Conservation (phyloP, 2,888 invertebrate species). For the Exephanes ischioxanthus region DNA sequence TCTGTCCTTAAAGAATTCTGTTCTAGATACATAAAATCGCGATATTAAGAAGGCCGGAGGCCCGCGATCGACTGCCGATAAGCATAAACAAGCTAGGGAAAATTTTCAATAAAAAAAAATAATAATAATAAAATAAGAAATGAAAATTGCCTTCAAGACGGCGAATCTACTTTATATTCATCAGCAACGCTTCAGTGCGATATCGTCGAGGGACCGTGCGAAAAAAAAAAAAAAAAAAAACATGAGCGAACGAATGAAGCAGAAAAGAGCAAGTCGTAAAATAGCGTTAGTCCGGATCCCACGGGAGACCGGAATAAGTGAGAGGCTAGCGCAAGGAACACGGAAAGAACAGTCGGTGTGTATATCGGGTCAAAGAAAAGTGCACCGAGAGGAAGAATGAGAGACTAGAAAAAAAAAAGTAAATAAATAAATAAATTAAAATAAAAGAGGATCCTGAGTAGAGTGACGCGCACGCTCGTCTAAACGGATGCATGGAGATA, state of each 20-base stretch:
- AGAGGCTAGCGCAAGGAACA: background rate
- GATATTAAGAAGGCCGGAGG: no score
- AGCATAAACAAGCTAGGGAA: no score
- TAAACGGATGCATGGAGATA: conserved; percentile 28
- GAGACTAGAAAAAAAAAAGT: background rate
- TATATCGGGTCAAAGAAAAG: background rate
- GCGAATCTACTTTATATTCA: no score
- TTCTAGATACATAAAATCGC: no score
- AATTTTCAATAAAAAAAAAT: no score
- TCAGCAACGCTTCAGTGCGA: no score
- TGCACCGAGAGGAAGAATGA: background rate
- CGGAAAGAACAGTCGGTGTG: background rate
- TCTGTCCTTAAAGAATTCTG: no score
- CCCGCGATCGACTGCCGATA: no score
- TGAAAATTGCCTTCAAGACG: no score
- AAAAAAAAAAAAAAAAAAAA: background rate
- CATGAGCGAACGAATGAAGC: background rate
- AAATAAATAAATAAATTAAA: conserved; percentile 2
- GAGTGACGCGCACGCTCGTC: background rate
- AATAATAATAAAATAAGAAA: no score
- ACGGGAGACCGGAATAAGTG: background rate
- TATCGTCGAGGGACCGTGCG: no score
- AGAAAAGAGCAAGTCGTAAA: background rate
- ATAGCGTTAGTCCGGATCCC: background rate
- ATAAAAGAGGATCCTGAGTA: conserved; percentile 3